These are phyloP conservation scores for Lutjanus erythropterus DNA, from an alignment of 2,113 vertebrate species.

Conservation along the genomic window DNA sequence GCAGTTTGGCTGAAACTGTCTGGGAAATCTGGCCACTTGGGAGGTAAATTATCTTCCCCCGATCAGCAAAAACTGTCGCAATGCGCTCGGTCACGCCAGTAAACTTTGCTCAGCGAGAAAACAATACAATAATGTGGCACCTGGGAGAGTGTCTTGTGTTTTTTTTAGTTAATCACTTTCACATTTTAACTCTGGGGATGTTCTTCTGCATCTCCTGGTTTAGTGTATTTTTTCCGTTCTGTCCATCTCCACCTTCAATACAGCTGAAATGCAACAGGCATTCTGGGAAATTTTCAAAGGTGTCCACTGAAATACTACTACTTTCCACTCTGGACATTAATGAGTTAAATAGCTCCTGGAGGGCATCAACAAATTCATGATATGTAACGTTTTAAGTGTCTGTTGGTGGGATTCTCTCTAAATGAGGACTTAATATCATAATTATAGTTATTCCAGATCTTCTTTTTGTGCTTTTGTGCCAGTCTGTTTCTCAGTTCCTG, in stretches of 20 bases:
- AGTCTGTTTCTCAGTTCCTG: background rate
- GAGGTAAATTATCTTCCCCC: background rate
- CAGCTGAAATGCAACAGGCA: background rate
- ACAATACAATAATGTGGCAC: background rate
- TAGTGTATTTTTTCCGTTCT: background rate
- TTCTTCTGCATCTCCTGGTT: too few species aligned
- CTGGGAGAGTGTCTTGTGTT: too few species aligned
- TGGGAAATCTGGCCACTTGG: too few species aligned
- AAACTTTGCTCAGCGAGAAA: background rate
- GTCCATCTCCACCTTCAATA: background rate
- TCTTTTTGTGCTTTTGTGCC: background rate
- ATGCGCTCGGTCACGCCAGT: too few species aligned
- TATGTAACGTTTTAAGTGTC: background rate
- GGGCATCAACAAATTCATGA: background rate
- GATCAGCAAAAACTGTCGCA: background rate
- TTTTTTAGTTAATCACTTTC: too few species aligned
- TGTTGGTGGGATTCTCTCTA: background rate
- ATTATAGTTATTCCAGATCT: background rate
- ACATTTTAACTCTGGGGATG: too few species aligned
- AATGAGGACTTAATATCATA: background rate
- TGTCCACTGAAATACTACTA: background rate
- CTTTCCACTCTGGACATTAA: too few species aligned
- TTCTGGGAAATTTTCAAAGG: background rate
- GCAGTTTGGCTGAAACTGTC: too few species aligned
- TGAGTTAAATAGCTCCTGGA: background rate